Conservation (phyloP, 2,797 vertebrate species). For the Helarctos malayanus region DNA sequence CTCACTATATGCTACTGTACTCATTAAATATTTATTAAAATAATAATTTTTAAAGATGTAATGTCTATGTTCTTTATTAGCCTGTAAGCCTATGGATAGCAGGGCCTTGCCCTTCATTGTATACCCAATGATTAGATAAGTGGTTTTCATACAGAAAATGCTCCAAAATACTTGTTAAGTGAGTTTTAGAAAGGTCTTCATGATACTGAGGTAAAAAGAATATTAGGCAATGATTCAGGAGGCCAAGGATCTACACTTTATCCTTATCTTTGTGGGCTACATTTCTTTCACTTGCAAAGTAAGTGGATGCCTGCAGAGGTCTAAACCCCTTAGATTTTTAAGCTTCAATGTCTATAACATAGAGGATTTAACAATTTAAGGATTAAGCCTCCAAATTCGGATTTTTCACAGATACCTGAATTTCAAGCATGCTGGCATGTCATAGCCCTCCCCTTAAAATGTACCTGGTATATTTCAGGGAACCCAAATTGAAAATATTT, state of each 20-base stretch:
- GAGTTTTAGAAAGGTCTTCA: not conserved
- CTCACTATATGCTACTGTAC: not conserved
- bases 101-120: not conserved
- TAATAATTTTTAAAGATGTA: not conserved
- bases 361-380: not conserved
- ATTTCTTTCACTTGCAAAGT: not conserved
- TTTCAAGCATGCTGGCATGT: not conserved
- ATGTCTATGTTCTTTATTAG: not conserved
- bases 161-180: conserved; percentile 24
- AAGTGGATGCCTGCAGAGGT: not conserved
- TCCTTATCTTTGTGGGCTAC: not conserved
- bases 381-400: not conserved
- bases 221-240: not conserved
- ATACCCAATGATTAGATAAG: not conserved
- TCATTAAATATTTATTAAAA: conserved; percentile 1
- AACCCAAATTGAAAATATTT: not conserved
- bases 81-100: not conserved
- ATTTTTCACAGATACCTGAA: not conserved
- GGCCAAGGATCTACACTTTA: not conserved
- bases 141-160: not conserved
- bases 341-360: not conserved
- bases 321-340: not conserved
- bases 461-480: not conserved
- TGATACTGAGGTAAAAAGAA: conserved; percentile 9
- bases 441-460: not conserved